Conservation (phyloP, 2,888 invertebrate species). For the Eurois occulta region DNA sequence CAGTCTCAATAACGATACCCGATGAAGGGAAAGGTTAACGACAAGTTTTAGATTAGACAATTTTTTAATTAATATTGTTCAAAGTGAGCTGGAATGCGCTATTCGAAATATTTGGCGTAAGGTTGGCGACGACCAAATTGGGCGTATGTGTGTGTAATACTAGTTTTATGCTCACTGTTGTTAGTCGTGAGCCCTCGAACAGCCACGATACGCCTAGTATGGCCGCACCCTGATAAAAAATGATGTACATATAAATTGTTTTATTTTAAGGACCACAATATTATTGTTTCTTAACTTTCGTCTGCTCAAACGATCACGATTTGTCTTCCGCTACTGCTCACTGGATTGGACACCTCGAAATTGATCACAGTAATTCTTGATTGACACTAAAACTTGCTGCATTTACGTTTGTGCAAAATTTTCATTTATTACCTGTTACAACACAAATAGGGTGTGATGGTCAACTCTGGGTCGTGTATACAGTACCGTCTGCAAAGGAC, state of each 20-base stretch:
- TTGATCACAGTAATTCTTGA: conserved; percentile 37
- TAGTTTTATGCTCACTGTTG: conserved; percentile 55
- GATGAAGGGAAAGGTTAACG: conserved; percentile 90
- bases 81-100: conserved; percentile 67
- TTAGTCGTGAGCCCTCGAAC: conserved; percentile 46
- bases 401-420: conserved; percentile 62
- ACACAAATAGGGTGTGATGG: conserved; percentile 36
- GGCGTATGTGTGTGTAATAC: conserved; percentile 63
- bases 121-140: conserved; percentile 67
- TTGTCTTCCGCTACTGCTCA: conserved; percentile 85
- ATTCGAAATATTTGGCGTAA: conserved; percentile 67
- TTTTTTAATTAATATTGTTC: conserved; percentile 74
- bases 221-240: conserved; percentile 57
- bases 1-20: conserved; percentile 91
- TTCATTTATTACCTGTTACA: conserved; percentile 42
- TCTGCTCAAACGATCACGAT: conserved; percentile 80
- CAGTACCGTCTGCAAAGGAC: conserved; percentile 36
- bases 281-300: conserved; percentile 60
- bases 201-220: conserved; percentile 59
- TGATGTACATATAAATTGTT: conserved; percentile 65
- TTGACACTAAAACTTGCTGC: conserved; percentile 51
- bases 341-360: conserved; percentile 64
- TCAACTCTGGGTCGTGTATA: conserved; percentile 30
- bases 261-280: conserved; percentile 60
- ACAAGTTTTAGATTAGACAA: conserved; percentile 67